A percentile compares a stretch with the other conserved stretches of the same genome.
Conservation (phyloP, 2,888 invertebrate species). For the Dasysyrphus tricinctus region DNA sequence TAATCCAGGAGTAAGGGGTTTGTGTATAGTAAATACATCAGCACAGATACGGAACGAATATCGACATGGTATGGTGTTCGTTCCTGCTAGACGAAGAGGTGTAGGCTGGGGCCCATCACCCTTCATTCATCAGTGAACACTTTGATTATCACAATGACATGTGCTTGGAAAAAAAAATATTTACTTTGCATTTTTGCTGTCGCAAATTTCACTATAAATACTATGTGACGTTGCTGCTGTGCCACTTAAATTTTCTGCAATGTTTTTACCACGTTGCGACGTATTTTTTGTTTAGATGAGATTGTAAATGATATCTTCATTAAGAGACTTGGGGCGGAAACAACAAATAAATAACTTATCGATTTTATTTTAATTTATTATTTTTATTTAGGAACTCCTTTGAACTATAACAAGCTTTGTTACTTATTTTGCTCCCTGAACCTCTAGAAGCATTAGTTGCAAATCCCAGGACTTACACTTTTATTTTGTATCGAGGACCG, state of each 20-base stretch:
- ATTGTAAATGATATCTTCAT: background rate
- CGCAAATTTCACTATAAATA: conserved; percentile 12
- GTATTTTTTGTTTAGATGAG: background rate
- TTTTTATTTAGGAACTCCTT: too few relatives aligned
- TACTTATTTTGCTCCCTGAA: too few relatives aligned
- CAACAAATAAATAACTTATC: too few relatives aligned
- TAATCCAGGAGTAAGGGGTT: background rate
- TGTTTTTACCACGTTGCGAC: background rate
- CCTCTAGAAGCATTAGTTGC: too few relatives aligned
- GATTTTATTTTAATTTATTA: too few relatives aligned
- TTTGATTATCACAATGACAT: conserved; percentile 67
- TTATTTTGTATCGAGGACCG: too few relatives aligned
- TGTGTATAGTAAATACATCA: background rate
- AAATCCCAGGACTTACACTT: too few relatives aligned
- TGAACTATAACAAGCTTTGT: too few relatives aligned
- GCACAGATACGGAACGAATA: background rate
- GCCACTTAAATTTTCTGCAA: too few relatives aligned
- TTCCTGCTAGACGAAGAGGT: conserved; percentile 6
- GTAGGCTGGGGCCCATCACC: conserved; percentile 45
- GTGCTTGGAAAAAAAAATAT: conserved; percentile 53
- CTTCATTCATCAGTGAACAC: conserved; percentile 56
- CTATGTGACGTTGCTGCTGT: background rate
- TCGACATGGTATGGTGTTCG: background rate
- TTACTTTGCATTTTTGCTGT: conserved; percentile 45
- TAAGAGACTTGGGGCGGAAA: too few relatives aligned